A percentile compares a stretch with the other conserved stretches of the same genome.
phyloP scores from a whole-genome alignment of 2,113 vertebrate species.

The Megaleporinus macrocephalus region DNA sequence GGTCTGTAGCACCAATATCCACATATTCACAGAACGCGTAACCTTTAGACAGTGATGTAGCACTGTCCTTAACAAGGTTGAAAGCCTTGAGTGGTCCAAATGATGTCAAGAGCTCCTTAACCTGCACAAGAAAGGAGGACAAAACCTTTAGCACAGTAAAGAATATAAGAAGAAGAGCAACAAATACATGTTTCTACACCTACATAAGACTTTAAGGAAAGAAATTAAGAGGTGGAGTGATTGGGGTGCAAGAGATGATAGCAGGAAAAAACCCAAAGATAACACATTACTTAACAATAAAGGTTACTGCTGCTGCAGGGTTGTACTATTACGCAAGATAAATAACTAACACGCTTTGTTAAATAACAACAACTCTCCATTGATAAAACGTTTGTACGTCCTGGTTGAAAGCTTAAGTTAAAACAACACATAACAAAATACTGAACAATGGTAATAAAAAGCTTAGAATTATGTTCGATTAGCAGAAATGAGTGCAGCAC shows the following conservation, averaged over 20 bases:
- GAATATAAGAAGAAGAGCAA: neutral
- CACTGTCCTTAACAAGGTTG: constrained; percentile 83
- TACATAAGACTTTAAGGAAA: constrained; percentile 44
- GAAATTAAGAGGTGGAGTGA: constrained; percentile 34
- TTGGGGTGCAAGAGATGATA: constrained; percentile 3
- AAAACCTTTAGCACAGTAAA: constrained; percentile 35
- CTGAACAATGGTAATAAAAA: neutral
- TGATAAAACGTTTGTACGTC: no score
- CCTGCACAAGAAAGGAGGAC: constrained; percentile 67
- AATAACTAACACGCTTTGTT: neutral
- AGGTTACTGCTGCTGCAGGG: neutral
- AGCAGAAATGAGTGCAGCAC: neutral
- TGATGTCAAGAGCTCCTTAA: constrained; percentile 81
- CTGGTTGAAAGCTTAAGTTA: no score
- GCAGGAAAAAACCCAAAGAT: constrained; percentile 21
- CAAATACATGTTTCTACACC: constrained; percentile 50
- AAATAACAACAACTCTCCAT: no score
- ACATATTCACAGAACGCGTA: constrained; percentile 83
- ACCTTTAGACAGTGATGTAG: constrained; percentile 81
- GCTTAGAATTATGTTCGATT: neutral
- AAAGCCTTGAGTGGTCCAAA: constrained; percentile 82
- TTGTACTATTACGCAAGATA: neutral
- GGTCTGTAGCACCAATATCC: constrained; percentile 77
- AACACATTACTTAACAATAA: neutral
- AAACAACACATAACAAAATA: neutral